Evolutionary conservation across 1,140 invertebrate genomes (phyloP), one percentile per base, ranked within the genome.

Genomic region (Plutomurus gul): DNA sequence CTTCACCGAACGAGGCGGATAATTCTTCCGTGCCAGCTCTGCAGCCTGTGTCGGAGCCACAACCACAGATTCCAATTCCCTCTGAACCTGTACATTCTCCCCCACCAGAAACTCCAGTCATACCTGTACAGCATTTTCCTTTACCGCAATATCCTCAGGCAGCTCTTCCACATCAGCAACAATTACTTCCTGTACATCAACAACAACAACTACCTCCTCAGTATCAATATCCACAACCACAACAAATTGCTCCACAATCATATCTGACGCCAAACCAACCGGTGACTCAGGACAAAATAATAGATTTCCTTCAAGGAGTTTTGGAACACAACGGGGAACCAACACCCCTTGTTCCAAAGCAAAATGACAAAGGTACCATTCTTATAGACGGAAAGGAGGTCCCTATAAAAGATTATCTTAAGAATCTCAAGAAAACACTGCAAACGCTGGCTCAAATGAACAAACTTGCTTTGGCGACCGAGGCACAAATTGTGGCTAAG

Each of bases 371-470:
- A 18, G n/a, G n/a, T 33, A 65, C 30, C 4, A 65, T 65, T 65
- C 16, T 65, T 5, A 65, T 65, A 6, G 56, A 65, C 8, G 56
- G 56, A 33, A 65, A 65, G 8, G 56, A 65, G 13, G 30, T 65
- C 36, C 56, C 56, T 4, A 65, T 27, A 1, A 33, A 16, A 4
- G 30, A 72, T 6, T 72, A 72, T 11, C 39, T 74, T 39, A 6
- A n/a, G 8, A 47, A 46, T 43, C n/a, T 74, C 1, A 74, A 74
- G 43, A 46, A 74, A 74, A 74, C 43, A 13, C 43, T 74, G 6
- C 72, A 74, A 25, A 49, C 27, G 5, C 51, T 79, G 27, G 72
- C 51, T 20, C 72, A 75, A 49, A 79, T 79, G 78, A 75, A 70
- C n/a, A 79, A 79, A 25, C 39, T 43, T 0, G 74, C 33, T 1